Conservation (phyloP, 2,888 invertebrate genomes). For the Helleia helle region DNA sequence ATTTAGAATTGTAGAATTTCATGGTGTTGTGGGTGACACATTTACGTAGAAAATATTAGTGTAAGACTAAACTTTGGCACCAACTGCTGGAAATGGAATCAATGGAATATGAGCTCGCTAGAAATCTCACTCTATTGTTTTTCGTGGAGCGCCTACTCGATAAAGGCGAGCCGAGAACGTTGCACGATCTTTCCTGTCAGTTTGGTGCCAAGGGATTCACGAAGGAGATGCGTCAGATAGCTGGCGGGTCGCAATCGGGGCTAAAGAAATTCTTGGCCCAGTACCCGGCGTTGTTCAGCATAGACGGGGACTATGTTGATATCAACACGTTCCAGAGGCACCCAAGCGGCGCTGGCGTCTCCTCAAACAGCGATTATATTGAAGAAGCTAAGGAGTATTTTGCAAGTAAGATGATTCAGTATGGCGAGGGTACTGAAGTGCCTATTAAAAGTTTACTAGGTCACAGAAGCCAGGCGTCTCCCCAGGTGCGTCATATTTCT, state of each 20-base stretch:
- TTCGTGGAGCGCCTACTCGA: conserved; percentile 98
- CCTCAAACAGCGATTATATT: conserved; percentile 89
- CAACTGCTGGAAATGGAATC: conserved; percentile 86
- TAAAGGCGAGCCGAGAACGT: conserved; percentile 94
- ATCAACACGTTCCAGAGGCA: conserved; percentile 85
- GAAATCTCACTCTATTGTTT: conserved; percentile 97
- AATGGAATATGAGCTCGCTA: conserved; percentile 93
- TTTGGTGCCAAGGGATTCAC: conserved; percentile 99
- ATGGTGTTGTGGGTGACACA: conserved; percentile 75
- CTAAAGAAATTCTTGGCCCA: conserved; percentile 96
- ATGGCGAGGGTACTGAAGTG: conserved; percentile 96
- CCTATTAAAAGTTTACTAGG: conserved; percentile 97
- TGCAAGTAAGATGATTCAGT: conserved; percentile 93
- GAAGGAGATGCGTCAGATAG: conserved; percentile 97
- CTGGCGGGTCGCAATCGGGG: conserved; percentile 96
- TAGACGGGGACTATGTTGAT: conserved; percentile 94
- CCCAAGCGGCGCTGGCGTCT: conserved; percentile 70
- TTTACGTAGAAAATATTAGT: conserved; percentile 69
- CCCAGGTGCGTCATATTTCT: conserved; percentile 97
- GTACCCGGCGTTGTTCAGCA: conserved; percentile 96
- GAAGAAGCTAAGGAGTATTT: conserved; percentile 98
- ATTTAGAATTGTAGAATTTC: conserved; percentile 58
- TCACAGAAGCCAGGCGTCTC: conserved; percentile 96
- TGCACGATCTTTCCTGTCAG: conserved; percentile 98
- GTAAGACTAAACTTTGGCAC: conserved; percentile 68